phyloP scores from a whole-genome alignment of 2,113 vertebrate species.

The Dromiciops gliroides region DNA sequence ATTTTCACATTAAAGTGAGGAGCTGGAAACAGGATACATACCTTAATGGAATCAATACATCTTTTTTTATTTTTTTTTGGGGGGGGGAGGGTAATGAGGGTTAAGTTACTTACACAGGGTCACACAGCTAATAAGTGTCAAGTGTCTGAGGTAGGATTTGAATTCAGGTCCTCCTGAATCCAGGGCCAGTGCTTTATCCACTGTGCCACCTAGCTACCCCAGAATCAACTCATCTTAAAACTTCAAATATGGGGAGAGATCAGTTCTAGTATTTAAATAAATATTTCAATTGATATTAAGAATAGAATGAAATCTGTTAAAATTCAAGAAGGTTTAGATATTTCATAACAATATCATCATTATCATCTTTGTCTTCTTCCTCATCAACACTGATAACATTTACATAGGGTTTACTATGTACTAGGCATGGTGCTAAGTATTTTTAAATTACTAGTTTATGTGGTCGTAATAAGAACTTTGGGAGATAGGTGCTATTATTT shows the following conservation, averaged over 20 bases:
- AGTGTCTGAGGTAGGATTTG: too few species aligned
- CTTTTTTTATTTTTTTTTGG: too few species aligned
- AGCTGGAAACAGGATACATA: slow-evolving; percentile 53
- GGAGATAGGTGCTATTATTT: not conserved
- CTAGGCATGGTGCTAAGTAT: not conserved
- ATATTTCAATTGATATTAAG: slow-evolving; percentile 42
- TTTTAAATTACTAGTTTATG: not conserved
- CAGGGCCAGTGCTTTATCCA: too few species aligned
- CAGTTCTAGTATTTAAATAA: not conserved
- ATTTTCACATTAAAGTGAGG: not conserved
- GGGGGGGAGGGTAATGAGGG: too few species aligned
- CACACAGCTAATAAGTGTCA: too few species aligned
- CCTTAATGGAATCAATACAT: slow-evolving; percentile 61
- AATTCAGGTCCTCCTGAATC: too few species aligned
- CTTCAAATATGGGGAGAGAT: slow-evolving; percentile 43
- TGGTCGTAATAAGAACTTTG: not conserved
- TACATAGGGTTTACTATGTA: not conserved
- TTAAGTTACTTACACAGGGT: too few species aligned
- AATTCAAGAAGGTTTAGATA: slow-evolving; percentile 22
- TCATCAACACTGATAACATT: not conserved
- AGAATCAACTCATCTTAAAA: slow-evolving; percentile 53
- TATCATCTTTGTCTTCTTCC: not conserved
- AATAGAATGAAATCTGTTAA: slow-evolving; percentile 25
- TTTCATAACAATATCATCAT: slow-evolving; percentile 15
- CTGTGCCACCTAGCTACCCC: too few species aligned